Evolutionary conservation across 2,113 vertebrate species (phyloP), one percentile per base, ranked within the genome.

Genomic region (Bagarius yarrelli): DNA sequence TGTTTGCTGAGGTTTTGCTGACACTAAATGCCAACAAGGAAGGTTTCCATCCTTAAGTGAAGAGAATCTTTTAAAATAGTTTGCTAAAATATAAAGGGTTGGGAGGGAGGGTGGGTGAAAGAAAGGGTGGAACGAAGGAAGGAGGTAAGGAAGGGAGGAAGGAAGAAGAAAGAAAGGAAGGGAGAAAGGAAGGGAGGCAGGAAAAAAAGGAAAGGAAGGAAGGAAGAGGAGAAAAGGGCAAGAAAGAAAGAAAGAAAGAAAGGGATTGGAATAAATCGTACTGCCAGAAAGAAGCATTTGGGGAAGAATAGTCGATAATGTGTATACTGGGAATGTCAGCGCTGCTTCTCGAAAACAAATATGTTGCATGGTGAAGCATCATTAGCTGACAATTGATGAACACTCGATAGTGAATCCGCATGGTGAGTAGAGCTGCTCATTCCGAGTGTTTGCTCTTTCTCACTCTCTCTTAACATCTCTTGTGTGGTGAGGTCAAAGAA

Each of bases 381-480:
- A 83, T 85, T 83, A 83, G 56, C 81, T 69, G 70, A 80, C 74
- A 73, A 75, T 78, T 83, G 76, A 83, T 80, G 53, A 66, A 25
- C 67, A 72, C 81, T 77, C 64, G 63, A 85, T 80, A 78, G 76
- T 40, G 73, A 81, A 81, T 72, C 75, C 27, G 59, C 63, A 71
- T n/a, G 14, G 67, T 9, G 23, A 70, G 40, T 71, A 25, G 15
- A 9, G 69, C 69, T 30, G 18, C 69, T 52, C 19, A 52, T 71
- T 71, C 69, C 69, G 0, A 71, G 44, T 71, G 69, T 52, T 52
- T 30, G 69, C 69, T 71, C 16, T 52, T 52, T 80, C 66, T 74
- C 67, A 27, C 16, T 52, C 50, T 76, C 66, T 74, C 66, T 66
- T 69, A 18, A 53, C 15, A 19, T 23, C 52, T 32, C 34, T 40